Base-by-base conservation (phyloP, 2,113 vertebrate species). In the Sterrhoptilus dennistouni region DNA sequence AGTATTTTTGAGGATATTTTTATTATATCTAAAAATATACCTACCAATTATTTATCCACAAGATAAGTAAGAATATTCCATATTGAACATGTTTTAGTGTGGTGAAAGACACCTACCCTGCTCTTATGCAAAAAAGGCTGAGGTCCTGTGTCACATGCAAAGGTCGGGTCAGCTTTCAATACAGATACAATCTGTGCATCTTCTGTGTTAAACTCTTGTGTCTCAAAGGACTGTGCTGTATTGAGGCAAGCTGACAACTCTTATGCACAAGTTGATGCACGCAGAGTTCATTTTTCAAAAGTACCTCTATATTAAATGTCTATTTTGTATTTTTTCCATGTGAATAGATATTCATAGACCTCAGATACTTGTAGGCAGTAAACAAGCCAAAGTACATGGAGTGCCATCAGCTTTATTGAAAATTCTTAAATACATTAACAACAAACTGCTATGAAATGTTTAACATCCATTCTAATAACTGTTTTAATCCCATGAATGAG, bases 351-450 rank as follows among this genome's bases (percentile, higher is more conserved):
- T 52, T 93, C 75, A 87, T 23, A 74, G 78, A 83, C 29, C 70
- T 27, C 29, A 13, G 31, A 65, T 69, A 86, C 50, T 77, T 72
- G 31, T 20, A 87, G 33, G 63, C 78, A 94, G 61, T 33, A 89
- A 53, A 82, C 56, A 84, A 65, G 66, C 53, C 59, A 49, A 90
- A 92, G 60, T 81, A 92, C 59, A 86, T 22, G 15, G 38, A 59
- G 60, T 64, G 64, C 71, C 88, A 96, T 38, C 56, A 88, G 52
- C 64, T 94, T 88, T 94, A 96, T 21, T 81, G 75, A 92, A 91
- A 92, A 85, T 74, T 93, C 33, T 83, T 83, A 76, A 93, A 87
- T 61, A 89, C 44, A 79, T 90, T 81, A 90, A 89, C 64, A 66
- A 86, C 50, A 60, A 44, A 77, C 70, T 78, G 47, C 90, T 91